Conservation (phyloP, 2,113 vertebrate genomes). For the Mionectes macconnelli region DNA sequence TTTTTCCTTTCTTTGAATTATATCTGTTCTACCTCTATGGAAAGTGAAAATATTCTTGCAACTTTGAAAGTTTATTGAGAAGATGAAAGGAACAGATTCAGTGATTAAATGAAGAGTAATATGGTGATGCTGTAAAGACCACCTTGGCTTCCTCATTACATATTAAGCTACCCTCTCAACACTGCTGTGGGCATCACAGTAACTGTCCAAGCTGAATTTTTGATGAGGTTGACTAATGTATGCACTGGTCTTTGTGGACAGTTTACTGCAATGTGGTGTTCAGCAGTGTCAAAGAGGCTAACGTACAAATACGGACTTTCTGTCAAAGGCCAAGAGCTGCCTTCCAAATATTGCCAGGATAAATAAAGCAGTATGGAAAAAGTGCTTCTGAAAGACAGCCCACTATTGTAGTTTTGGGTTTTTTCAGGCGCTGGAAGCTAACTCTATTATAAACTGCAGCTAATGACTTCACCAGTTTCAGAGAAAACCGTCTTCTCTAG, state of each 20-base stretch:
- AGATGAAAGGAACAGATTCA: not conserved
- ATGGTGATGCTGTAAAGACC: not conserved
- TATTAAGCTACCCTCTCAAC: not conserved
- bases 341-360: not conserved
- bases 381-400: conserved; percentile 12
- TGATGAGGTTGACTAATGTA: not conserved
- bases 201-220: not conserved
- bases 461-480: conserved; percentile 23
- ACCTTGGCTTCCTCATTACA: not conserved
- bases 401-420: not conserved
- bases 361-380: not conserved
- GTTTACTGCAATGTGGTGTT: not conserved
- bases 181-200: not conserved
- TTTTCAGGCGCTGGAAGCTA: conserved; percentile 26
- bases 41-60: not conserved
- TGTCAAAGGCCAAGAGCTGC: not conserved
- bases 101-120: not conserved
- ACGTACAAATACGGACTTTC: not conserved
- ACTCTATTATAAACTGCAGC: not conserved
- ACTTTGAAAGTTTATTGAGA: not conserved
- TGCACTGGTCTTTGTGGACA: not conserved
- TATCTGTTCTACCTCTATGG: not conserved
- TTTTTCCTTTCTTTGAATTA: not conserved
- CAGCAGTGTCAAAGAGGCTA: not conserved
- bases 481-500: not conserved